Percentiles rank a stretch among this genome's conserved stretches.
phyloP scores from a whole-genome alignment of 1,140 invertebrate genomes.

The Eriocheir sinensis region DNA sequence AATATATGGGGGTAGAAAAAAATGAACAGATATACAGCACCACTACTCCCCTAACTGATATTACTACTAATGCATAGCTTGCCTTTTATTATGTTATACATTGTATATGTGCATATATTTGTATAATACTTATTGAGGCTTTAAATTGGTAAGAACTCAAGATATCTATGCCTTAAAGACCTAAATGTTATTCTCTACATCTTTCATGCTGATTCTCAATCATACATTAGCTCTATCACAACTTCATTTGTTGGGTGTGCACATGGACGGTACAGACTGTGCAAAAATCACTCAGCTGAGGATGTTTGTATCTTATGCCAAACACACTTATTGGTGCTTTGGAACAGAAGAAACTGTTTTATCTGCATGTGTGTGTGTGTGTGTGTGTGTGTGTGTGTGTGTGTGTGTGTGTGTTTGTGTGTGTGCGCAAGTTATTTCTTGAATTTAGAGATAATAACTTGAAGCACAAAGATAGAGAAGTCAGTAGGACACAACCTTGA shows the following conservation, averaged over 20 bases:
- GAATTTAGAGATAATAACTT: too few species aligned
- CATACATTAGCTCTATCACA: neutral
- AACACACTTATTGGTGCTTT: too few species aligned
- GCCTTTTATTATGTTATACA: neutral
- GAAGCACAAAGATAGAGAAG: too few species aligned
- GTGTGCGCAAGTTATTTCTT: too few species aligned
- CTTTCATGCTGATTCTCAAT: neutral
- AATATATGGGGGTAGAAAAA: neutral
- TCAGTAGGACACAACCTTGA: too few species aligned
- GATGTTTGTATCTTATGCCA: too few species aligned
- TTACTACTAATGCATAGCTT: neutral
- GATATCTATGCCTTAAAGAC: neutral
- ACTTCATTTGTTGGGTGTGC: neutral
- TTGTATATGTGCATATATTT: neutral
- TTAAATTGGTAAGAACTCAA: neutral
- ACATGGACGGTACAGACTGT: too few species aligned
- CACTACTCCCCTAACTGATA: neutral
- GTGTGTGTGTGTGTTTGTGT: too few species aligned
- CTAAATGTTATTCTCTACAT: neutral
- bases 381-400: too few species aligned
- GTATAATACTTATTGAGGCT: neutral
- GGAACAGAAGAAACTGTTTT: too few species aligned
- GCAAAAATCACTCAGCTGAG: too few species aligned
- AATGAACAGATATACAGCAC: neutral
- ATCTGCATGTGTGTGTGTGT: too few species aligned